Percentiles rank a stretch among this genome's conserved stretches.
phyloP scores from a whole-genome alignment of 2,888 invertebrate species.

The Chesias legatella region DNA sequence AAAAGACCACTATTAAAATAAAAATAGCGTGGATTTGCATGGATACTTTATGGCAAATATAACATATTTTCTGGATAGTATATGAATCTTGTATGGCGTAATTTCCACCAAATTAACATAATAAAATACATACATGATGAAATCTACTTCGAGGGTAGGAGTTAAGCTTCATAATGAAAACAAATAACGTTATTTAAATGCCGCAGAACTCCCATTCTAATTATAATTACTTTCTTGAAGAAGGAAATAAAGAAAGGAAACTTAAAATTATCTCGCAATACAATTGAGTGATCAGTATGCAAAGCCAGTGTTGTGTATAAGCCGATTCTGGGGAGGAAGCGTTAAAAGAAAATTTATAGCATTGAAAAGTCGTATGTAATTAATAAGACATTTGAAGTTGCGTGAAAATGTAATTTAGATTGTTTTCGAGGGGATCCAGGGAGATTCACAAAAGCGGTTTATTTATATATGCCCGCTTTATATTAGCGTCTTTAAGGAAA shows the following conservation, averaged over 20 bases:
- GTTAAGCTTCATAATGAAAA: background rate
- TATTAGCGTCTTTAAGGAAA: conserved; percentile 78
- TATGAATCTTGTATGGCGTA: no score
- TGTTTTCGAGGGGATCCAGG: conserved; percentile 74
- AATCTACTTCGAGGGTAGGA: no score
- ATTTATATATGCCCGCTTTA: conserved; percentile 79
- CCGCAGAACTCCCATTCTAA: conserved; percentile 11
- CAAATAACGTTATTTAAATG: background rate
- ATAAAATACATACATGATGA: no score
- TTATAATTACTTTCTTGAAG: conserved; percentile 10
- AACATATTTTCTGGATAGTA: conserved; percentile 2
- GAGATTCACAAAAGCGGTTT: conserved; percentile 69
- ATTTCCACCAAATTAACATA: no score
- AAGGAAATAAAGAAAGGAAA: conserved; percentile 36
- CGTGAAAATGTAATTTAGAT: conserved; percentile 81
- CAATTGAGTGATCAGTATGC: conserved; percentile 68
- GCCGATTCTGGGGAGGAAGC: conserved; percentile 67
- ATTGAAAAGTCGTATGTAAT: conserved; percentile 79
- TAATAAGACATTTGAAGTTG: conserved; percentile 81
- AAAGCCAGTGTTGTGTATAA: conserved; percentile 69
- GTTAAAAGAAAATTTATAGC: conserved; percentile 80
- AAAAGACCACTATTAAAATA: conserved; percentile 39
- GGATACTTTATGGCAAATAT: conserved; percentile 43
- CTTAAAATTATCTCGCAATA: conserved; percentile 44
- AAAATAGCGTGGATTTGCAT: conserved; percentile 52